Percentiles rank a stretch among this genome's conserved stretches.
Conservation (phyloP, 2,888 invertebrate genomes). For the Synergus umbraculus region DNA sequence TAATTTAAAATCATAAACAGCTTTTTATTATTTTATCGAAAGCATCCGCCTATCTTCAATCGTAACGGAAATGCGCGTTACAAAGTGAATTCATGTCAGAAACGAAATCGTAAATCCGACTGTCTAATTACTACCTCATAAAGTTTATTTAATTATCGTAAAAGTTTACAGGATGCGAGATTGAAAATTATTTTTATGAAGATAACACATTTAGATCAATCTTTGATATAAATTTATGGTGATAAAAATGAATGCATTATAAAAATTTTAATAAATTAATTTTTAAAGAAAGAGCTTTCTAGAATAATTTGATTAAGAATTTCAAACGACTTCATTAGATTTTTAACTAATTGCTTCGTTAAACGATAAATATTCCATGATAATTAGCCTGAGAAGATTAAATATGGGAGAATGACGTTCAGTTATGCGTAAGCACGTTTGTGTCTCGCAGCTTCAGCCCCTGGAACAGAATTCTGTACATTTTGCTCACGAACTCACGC, state of each 20-base stretch:
- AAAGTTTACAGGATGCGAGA: constrained; percentile 13
- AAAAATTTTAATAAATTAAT: no score
- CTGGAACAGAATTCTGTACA: background rate
- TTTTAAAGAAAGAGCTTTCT: no score
- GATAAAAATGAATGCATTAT: no score
- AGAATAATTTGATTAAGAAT: background rate
- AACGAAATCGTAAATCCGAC: constrained; percentile 6
- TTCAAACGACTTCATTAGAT: background rate
- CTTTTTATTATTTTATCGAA: constrained; percentile 27
- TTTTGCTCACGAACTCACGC: constrained; percentile 50
- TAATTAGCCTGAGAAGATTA: background rate
- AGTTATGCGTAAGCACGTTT: constrained; percentile 35
- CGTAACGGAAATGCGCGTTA: constrained; percentile 25
- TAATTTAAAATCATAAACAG: constrained; percentile 1
- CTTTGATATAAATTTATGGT: background rate
- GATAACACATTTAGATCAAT: background rate
- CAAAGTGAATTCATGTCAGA: background rate
- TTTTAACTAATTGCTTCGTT: background rate
- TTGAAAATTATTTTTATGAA: background rate
- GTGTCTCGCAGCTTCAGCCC: background rate
- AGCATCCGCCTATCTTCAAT: constrained; percentile 5
- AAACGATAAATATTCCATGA: background rate
- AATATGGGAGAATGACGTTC: background rate
- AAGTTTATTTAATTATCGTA: constrained; percentile 22
- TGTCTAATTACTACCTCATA: constrained; percentile 17